phyloP scores from a whole-genome alignment of 2,888 invertebrate species.

The Pseudococcus longispinus region DNA sequence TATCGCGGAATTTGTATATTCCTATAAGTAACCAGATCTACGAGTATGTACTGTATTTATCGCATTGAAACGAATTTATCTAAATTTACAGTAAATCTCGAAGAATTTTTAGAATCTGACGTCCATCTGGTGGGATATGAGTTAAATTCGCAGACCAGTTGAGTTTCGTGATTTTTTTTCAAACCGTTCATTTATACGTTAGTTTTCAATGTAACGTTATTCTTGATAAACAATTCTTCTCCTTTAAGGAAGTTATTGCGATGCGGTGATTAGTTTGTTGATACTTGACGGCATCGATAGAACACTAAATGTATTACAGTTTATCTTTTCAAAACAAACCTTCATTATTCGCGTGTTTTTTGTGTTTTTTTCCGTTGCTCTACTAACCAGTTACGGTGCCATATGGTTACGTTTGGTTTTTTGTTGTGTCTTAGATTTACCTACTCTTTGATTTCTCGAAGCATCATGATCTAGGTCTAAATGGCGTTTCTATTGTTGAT shows the following conservation, averaged over 20 bases:
- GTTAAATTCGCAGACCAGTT: not conserved
- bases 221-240: constrained; percentile 1
- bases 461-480: not conserved
- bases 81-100: too few species aligned
- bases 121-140: not conserved
- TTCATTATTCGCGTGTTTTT: constrained; percentile 7
- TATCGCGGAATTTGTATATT: not conserved
- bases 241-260: constrained; percentile 29
- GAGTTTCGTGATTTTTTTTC: not conserved
- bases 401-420: not conserved
- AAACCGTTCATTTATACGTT: not conserved
- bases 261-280: constrained; percentile 21
- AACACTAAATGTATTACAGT: not conserved
- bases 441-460: not conserved
- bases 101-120: too few species aligned
- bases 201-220: not conserved
- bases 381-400: not conserved
- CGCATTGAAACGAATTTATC: too few species aligned
- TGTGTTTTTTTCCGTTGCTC: not conserved
- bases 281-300: constrained; percentile 13
- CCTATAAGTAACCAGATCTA: too few species aligned
- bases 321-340: constrained; percentile 28
- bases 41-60: too few species aligned
- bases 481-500: not conserved
- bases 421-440: constrained; percentile 10